These are phyloP conservation scores for Morbakka virulenta DNA, from an alignment of 30 jellyfish, hydroid and myxozoan genomes.

Conservation along the genomic window DNA sequence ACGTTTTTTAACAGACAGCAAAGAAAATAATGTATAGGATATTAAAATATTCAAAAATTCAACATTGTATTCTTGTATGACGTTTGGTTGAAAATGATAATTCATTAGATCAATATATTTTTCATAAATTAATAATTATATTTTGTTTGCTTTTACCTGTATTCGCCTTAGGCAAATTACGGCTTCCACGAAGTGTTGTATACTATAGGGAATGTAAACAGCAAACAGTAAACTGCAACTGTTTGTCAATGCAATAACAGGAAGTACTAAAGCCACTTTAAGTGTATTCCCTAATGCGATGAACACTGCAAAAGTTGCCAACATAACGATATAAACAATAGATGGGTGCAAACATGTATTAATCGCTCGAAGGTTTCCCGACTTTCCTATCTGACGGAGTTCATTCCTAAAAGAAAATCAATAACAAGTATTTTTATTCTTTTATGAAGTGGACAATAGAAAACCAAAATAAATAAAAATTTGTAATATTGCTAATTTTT, in stretches of 20 bases:
- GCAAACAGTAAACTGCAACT: constrained; percentile 8
- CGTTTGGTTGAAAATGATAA: no score
- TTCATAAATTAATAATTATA: no score
- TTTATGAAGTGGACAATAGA: no score
- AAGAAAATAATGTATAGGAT: no score
- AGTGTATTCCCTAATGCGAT: constrained; percentile 35
- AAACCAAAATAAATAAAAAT: no score
- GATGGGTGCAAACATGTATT: neutral
- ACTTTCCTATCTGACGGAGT: neutral
- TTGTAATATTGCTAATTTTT: no score
- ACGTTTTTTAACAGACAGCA: no score
- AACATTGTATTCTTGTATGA: no score
- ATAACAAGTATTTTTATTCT: no score
- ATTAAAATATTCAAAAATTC: no score
- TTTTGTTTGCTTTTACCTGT: constrained; percentile 44
- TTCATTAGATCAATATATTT: no score
- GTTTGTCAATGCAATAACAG: constrained; percentile 44
- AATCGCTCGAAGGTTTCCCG: constrained; percentile 24
- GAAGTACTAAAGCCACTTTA: constrained; percentile 38
- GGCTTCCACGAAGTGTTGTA: constrained; percentile 51
- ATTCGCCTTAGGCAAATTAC: constrained; percentile 33
- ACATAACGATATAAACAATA: constrained; percentile 50
- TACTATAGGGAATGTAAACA: constrained; percentile 37
- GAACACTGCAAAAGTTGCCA: constrained; percentile 47
- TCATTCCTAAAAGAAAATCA: constrained; percentile 42